These are phyloP conservation scores for Pelobates fuscus DNA, from an alignment of 2,113 vertebrate genomes.

Conservation along the genomic window DNA sequence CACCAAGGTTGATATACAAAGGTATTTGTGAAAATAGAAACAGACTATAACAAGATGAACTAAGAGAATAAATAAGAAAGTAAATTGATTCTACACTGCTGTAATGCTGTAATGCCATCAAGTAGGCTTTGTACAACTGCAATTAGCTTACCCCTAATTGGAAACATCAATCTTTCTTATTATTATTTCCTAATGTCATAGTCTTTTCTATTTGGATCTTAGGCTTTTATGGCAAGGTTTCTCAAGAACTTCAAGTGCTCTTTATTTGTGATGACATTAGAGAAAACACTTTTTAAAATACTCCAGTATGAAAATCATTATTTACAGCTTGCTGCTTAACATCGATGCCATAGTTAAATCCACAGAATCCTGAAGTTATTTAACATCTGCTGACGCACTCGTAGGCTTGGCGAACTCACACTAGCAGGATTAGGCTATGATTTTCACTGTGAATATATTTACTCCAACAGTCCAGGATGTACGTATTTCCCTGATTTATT, in stretches of 20 bases:
- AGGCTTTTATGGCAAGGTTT: neutral
- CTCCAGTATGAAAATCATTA: neutral
- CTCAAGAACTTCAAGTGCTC: neutral
- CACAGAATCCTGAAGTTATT: neutral
- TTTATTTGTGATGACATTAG: neutral
- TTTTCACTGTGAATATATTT: no score
- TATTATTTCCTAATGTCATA: neutral
- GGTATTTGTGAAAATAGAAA: neutral
- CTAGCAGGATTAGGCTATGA: no score
- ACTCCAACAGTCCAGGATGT: no score
- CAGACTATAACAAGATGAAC: neutral
- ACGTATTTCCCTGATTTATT: no score
- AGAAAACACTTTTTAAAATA: neutral
- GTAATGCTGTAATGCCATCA: slow-evolving; percentile 1
- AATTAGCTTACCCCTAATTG: neutral
- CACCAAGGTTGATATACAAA: neutral
- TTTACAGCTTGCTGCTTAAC: neutral
- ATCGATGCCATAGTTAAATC: no score
- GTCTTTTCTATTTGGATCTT: neutral
- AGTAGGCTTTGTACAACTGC: neutral
- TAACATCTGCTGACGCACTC: neutral
- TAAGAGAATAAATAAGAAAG: neutral
- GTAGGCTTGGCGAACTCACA: no score
- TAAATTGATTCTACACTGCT: neutral
- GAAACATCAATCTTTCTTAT: slow-evolving; percentile 2